Evolutionary conservation across 2,797 vertebrate species (phyloP).

Genomic region (Gallinago stenura): DNA sequence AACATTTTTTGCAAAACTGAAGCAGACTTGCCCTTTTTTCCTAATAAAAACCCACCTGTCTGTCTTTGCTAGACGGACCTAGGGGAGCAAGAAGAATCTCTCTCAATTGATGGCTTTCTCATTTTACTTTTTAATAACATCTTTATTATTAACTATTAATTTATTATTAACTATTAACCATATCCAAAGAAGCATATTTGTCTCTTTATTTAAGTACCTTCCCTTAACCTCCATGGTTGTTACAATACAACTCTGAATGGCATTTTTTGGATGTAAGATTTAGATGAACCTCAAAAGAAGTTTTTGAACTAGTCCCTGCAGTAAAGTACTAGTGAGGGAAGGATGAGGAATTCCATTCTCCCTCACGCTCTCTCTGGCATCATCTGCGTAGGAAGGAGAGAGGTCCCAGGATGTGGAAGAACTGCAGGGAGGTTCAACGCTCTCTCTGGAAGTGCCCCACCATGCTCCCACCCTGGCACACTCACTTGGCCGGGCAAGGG

Average conservation of each 20-base stretch:
- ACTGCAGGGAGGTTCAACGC: not conserved
- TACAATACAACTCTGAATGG: not conserved
- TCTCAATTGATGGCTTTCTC: not conserved
- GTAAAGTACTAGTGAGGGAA: not conserved
- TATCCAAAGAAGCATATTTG: not conserved
- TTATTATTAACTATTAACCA: not conserved
- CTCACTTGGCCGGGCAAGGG: rapidly evolving
- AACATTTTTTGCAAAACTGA: not conserved
- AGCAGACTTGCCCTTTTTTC: not conserved
- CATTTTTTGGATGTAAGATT: not conserved
- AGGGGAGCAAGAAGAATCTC: not conserved
- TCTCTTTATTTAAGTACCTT: not conserved
- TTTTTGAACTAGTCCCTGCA: not conserved
- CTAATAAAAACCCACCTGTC: not conserved
- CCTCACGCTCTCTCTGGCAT: not conserved
- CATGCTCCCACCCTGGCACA: too few relatives aligned
- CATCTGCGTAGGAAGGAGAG: not conserved
- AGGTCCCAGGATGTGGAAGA: not conserved
- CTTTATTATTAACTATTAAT: not conserved
- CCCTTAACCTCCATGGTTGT: not conserved
- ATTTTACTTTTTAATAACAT: not conserved
- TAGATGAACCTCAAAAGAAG: not conserved
- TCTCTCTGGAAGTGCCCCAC: not conserved
- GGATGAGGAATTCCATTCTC: not conserved
- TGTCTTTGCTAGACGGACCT: not conserved